Percentiles rank a stretch among this genome's conserved stretches.
phyloP scores from a whole-genome alignment of 2,113 vertebrate genomes.

The Mionectes macconnelli region DNA sequence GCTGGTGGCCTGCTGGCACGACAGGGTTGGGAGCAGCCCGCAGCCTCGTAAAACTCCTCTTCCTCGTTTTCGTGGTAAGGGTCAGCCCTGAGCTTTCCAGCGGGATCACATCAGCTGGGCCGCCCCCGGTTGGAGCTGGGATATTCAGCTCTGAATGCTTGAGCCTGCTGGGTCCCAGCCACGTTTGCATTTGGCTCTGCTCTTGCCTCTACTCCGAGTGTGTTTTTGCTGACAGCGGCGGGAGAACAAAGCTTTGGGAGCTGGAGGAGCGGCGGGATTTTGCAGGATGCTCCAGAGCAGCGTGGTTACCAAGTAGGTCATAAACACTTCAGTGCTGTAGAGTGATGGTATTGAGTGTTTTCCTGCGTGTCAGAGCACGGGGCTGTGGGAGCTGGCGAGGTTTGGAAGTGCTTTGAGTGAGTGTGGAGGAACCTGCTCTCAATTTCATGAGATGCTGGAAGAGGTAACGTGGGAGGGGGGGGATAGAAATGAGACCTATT shows the following conservation, averaged over 20 bases:
- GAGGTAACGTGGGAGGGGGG: not conserved
- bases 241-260: not conserved
- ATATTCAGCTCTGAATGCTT: accelerated
- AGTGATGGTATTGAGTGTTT: not conserved
- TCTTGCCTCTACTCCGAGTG: accelerated
- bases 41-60: not conserved
- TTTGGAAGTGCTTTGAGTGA: not conserved
- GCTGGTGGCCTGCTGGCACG: not conserved
- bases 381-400: not conserved
- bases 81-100: not conserved
- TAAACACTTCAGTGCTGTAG: not conserved
- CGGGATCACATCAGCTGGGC: not conserved
- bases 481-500: not conserved
- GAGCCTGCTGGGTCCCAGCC: not conserved
- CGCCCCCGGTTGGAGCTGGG: not conserved
- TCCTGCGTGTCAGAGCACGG: accelerated
- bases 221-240: not conserved
- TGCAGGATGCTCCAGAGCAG: not conserved
- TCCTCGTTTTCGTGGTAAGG: not conserved
- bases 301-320: slow-evolving; percentile 8
- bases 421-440: not conserved
- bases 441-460: not conserved
- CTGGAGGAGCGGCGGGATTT: not conserved
- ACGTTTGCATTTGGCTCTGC: not conserved
- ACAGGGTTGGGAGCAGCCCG: not conserved